A percentile compares a stretch with the other conserved stretches of the same genome.
Conservation (phyloP, 2,888 invertebrate species). For the Cantharis rufa region DNA sequence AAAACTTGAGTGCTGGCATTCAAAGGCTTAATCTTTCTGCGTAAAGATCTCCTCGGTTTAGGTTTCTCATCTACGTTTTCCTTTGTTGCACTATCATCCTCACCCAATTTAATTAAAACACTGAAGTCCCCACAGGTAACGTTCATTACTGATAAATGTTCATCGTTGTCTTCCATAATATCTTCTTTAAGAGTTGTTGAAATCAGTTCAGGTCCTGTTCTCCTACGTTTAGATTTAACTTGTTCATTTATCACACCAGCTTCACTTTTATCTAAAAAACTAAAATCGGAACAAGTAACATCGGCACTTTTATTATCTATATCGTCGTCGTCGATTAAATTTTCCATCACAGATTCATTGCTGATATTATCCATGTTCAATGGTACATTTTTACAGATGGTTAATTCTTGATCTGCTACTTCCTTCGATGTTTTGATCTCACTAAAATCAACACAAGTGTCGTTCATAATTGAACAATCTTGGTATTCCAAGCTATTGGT, state of each 20-base stretch:
- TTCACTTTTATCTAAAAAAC: not conserved
- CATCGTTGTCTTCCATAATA: not conserved
- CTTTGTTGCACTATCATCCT: not conserved
- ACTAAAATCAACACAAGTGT: not conserved
- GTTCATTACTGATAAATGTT: not conserved
- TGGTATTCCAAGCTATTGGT: not conserved
- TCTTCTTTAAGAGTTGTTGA: not conserved
- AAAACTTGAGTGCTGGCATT: not conserved
- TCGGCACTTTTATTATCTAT: not conserved
- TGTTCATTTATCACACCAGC: not conserved
- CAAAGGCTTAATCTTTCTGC: constrained; percentile 4
- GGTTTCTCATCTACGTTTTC: not conserved
- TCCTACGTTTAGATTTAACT: not conserved
- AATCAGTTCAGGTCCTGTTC: not conserved
- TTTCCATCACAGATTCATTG: not conserved
- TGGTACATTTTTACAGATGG: not conserved
- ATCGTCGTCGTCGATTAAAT: not conserved
- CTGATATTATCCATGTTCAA: too few relatives aligned
- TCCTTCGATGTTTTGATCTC: not conserved
- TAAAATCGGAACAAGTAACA: not conserved
- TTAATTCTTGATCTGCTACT: not conserved
- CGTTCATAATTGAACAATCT: not conserved
- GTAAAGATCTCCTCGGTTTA: constrained; percentile 2
- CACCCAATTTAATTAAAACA: not conserved
- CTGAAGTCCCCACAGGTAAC: not conserved